Base-by-base conservation (phyloP, 2,888 invertebrate genomes). In the Neoaliturus tenellus region DNA sequence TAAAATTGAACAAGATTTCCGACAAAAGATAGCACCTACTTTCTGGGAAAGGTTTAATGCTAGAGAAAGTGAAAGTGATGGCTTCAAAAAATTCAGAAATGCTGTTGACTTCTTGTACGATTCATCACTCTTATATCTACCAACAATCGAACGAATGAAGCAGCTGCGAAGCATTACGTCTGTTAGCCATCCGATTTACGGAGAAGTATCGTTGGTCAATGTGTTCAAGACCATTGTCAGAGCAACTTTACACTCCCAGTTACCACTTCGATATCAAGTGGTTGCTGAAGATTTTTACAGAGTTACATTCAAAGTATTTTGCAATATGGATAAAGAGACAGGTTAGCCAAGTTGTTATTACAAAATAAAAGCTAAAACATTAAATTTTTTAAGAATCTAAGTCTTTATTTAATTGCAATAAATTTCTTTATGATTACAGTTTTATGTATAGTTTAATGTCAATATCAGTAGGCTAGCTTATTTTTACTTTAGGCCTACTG, bases 231-330 rank as follows among this genome's bases (percentile, higher is more conserved):
- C 94, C 86, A 91, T 95, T 31, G 91, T 96, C 12, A 91, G 94
- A 88, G 93, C 95, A 17, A 92, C 94, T 12, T 89, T 97, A 71
- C 89, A 96, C 17, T 94, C 96, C 8, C 95, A 96, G 88, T 89
- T 96, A 25, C 95, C 96, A 28, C 90, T 95, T 10, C 92, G 94
- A 87, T 94, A 95, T 87, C 94, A 95, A 88, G 90, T 92, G 10
- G 93, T 95, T 39, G 94, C 96, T 0, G 93, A 94, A 87, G 93
- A 94, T 81, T 97, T 96, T 90, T 97, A 96, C 89, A 94, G 94
- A 90, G 93, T 94, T 25, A 95, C 96, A 4, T 95, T 97, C 86
- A 95, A 94, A 89, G 94, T 95, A 0, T 95, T 95, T 89, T 90
- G 90, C 10, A 91, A 91, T 86, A 89, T 90, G 28, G 90, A 91